Base-by-base conservation (phyloP, 2,888 invertebrate genomes). In the Aradus depressus region DNA sequence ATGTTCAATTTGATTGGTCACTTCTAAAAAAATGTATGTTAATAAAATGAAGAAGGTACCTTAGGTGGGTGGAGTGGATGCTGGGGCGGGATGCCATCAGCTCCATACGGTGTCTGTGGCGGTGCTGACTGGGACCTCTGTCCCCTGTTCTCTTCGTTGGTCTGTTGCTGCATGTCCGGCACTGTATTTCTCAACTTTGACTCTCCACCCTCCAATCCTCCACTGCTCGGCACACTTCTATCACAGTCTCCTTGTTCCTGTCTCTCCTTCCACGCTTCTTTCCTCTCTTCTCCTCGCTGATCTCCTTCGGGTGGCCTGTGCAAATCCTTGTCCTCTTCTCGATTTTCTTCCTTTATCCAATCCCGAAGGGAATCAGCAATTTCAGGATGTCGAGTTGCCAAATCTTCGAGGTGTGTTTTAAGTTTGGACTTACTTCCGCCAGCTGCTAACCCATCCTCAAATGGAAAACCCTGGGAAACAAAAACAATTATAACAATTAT, bases 121-220 rank as follows among this genome's bases (percentile, higher is more conserved):
- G 87, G 87, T 23, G 86, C 86, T 59, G 87, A 87, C 76, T 82
- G 81, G 47, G 84, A 83, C 64, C 87, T 72, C 60, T 80, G 79
- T 51, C 73, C 74, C 58, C 82, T 73, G 52, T 66, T 66, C 6
- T 61, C 64, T 58, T 75, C 75, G 61, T 72, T 71, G 18, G 49
- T 21, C 60, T 73, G 72, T 59, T 83, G 81, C 44, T 58, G 60
- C 51, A 59, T 61, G 41, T 84, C 84, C 64, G 86, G 76, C 65
- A 84, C 80, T 19, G 86, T 86, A 64, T 86, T 86, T 58, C 85
- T 76, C 53, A 81, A 65, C 3, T 80, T 80, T 74, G 26, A 26
- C 16, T 47, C n/a, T n/a, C n/a, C 47, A 38, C 47, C 38, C 21
- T 47, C 47, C 23, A 47, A 38, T 25, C 38, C 12, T 14, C 37